phyloP scores from a whole-genome alignment of 1,140 invertebrate species.

The Drosophila sproati region DNA sequence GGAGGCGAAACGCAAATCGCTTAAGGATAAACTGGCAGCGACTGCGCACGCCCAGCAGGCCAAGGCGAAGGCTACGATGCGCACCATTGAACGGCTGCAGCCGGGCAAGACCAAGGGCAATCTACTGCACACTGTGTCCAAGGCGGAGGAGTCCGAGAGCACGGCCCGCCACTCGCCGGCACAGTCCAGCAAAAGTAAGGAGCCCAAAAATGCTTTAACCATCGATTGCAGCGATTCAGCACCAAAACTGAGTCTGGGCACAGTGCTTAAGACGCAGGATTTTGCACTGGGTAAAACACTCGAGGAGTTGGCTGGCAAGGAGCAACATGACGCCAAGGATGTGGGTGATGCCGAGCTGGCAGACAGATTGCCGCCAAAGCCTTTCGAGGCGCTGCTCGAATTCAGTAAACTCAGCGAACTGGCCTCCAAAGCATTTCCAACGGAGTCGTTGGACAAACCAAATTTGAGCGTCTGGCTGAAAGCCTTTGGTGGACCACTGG shows the following conservation, averaged over 20 bases:
- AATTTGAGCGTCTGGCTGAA: conserved; percentile 96
- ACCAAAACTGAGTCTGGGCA: conserved; percentile 92
- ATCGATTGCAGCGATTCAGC: conserved; percentile 87
- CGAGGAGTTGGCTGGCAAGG: conserved; percentile 85
- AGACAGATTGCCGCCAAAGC: conserved; percentile 57
- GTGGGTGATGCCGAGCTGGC: conserved; percentile 70
- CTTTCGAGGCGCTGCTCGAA: conserved; percentile 66
- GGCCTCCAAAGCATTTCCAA: conserved; percentile 85
- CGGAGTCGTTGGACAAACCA: conserved; percentile 88
- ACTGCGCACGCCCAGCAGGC: conserved; percentile 70
- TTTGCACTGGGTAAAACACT: conserved; percentile 87
- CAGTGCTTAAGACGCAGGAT: conserved; percentile 89
- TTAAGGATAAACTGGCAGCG: conserved; percentile 75
- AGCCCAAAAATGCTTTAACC: conserved; percentile 86
- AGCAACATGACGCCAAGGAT: conserved; percentile 67
- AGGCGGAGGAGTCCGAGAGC: conserved; percentile 77
- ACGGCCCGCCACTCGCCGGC: not conserved
- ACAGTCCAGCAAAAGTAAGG: conserved; percentile 85
- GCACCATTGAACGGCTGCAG: conserved; percentile 92
- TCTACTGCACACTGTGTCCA: conserved; percentile 87
- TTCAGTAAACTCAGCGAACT: conserved; percentile 47
- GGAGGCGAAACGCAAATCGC: conserved; percentile 76
- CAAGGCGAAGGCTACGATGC: conserved; percentile 88
- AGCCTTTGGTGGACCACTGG: conserved; percentile 93
- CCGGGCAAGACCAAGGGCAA: conserved; percentile 94